Base-by-base conservation (phyloP, 2,888 invertebrate genomes). In the Hemithea aestivaria region DNA sequence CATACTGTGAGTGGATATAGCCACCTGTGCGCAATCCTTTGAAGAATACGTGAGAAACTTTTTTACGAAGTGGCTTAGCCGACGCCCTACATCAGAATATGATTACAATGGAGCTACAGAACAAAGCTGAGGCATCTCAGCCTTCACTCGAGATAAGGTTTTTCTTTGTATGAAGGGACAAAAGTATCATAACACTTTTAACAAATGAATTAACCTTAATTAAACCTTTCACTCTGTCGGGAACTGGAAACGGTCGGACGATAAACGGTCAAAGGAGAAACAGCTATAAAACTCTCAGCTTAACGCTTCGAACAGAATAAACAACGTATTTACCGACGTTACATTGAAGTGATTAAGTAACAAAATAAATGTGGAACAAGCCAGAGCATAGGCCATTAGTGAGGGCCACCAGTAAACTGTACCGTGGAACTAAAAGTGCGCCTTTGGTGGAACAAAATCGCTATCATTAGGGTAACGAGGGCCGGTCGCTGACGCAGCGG, bases 401-500 rank as follows among this genome's bases (percentile, higher is more conserved):
- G 65, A 67, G 65, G 73, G 68, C 74, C 66, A 77, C 75, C 72
- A 78, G 75, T 74, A 78, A 77, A 80, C 76, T 76, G 70, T 64
- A 70, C 66, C 58, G 61, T 66, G 62, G 64, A 77, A 79, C 78
- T 76, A 76, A 81, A 80, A 81, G 73, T 78, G 69, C 73, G 74
- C 74, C 72, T 68, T 66, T 70, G 66, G 65, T 64, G 67, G 69
- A 74, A 74, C 72, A 69, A 80, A 83, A 83, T 83, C 76, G 79
- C 72, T 80, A 73, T 82, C 83, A 82, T 85, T 85, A 85, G 78
- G 72, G 75, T 83, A 83, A 83, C 83, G 84, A 82, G 81, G 71
- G 73, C 56, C 63, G 66, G 66, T 61, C 59, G 78, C 81, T 80
- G 83, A 80, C 77, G 74, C 73, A 66, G 79, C 76, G 70, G 60